Conservation (phyloP, 2,888 invertebrate genomes). For the Pristionchus maxplancki region DNA sequence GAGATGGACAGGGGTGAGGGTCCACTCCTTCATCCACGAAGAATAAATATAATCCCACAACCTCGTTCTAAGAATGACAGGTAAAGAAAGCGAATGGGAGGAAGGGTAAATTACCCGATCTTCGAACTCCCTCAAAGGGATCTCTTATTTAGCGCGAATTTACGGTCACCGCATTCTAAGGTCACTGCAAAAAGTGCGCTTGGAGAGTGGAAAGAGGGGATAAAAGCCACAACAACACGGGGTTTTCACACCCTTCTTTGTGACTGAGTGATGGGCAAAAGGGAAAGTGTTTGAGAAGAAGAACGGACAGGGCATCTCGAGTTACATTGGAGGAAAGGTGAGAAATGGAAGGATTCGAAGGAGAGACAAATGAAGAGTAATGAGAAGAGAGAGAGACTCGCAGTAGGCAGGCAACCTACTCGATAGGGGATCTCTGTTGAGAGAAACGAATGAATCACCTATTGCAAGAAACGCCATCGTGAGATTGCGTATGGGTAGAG, state of each 20-base stretch:
- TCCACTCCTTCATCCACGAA: no score
- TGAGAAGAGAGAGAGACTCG: background rate
- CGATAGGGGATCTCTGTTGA: background rate
- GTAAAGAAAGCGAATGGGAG: background rate
- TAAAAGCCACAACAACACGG: background rate
- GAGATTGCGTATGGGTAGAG: slow-evolving; percentile 12
- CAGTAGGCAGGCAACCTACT: background rate
- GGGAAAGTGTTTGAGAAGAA: slow-evolving; percentile 20
- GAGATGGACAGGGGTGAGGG: background rate
- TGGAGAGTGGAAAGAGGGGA: background rate
- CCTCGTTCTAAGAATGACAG: background rate
- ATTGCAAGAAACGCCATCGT: background rate
- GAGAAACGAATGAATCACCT: background rate
- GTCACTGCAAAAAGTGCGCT: background rate
- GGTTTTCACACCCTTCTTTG: background rate
- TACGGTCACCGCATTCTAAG: slow-evolving; percentile 10
- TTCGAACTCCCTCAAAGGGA: background rate
- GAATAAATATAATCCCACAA: background rate
- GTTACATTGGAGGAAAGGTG: slow-evolving; percentile 19
- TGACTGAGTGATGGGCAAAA: slow-evolving; percentile 2
- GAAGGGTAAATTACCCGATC: background rate
- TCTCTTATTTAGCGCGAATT: background rate
- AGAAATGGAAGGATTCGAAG: slow-evolving; percentile 6
- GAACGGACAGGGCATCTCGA: background rate
- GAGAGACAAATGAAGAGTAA: slow-evolving; percentile 30